Percentiles rank a stretch among this genome's conserved stretches.
These are phyloP conservation scores for Ctenopoma kingsleyae DNA, from an alignment of 2,797 vertebrate species.

Conservation along the genomic window DNA sequence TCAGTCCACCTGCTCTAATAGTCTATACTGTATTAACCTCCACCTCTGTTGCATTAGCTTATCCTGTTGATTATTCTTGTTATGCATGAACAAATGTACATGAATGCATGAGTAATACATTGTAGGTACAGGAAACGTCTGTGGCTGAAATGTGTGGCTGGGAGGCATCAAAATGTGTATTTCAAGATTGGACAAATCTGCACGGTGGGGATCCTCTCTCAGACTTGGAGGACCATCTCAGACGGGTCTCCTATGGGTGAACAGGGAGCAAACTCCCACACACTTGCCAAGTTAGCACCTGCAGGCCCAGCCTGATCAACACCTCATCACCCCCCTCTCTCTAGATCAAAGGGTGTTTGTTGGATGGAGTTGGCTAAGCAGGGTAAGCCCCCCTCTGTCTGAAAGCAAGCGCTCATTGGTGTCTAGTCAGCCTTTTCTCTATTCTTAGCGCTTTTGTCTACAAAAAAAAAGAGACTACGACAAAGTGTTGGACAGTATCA, in stretches of 20 bases:
- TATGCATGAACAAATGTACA: slow-evolving; percentile 61
- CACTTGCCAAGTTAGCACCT: slow-evolving; percentile 60
- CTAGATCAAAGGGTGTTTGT: slow-evolving; percentile 52
- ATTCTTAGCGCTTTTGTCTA: slow-evolving; percentile 78
- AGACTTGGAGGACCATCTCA: slow-evolving; percentile 70
- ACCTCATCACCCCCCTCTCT: slow-evolving; percentile 55
- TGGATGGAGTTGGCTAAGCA: slow-evolving; percentile 63
- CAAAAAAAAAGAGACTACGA: slow-evolving; percentile 80
- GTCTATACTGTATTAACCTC: slow-evolving; percentile 52
- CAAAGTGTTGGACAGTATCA: slow-evolving; percentile 70
- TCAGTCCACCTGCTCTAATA: slow-evolving; percentile 44
- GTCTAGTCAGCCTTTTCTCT: slow-evolving; percentile 62
- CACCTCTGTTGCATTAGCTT: slow-evolving; percentile 56
- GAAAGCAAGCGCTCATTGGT: slow-evolving; percentile 69
- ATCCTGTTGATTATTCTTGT: slow-evolving; percentile 63
- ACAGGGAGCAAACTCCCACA: slow-evolving; percentile 23
- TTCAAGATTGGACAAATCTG: slow-evolving; percentile 58
- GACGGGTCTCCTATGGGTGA: slow-evolving; percentile 39
- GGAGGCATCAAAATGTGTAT: slow-evolving; percentile 59
- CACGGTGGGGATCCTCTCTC: slow-evolving; percentile 53
- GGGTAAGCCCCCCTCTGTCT: slow-evolving; percentile 62
- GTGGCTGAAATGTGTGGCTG: slow-evolving; percentile 57
- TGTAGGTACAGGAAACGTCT: slow-evolving; percentile 61
- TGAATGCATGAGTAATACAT: slow-evolving; percentile 53
- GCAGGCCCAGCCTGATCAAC: slow-evolving; percentile 82